These are phyloP conservation scores for Gallinago solitaria DNA, from an alignment of 2,797 vertebrate species.

Conservation along the genomic window DNA sequence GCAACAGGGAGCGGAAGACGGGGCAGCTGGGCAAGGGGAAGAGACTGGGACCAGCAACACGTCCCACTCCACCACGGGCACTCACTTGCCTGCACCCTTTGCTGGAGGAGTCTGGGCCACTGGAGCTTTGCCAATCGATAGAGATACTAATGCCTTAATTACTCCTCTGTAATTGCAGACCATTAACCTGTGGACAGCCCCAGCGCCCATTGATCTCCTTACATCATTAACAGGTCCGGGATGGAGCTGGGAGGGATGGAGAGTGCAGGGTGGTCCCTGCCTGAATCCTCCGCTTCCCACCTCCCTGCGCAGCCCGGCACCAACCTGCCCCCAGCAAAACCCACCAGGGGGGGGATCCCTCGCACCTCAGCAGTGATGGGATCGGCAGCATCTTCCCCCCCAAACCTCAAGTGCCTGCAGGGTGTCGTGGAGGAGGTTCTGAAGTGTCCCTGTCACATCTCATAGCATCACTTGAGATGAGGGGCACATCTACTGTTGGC, in stretches of 20 bases:
- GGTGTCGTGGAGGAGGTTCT: too few relatives aligned
- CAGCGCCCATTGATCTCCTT: background rate
- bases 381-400: fast-evolving
- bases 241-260: background rate
- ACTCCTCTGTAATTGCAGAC: slow-evolving; percentile 39
- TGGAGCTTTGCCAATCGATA: background rate
- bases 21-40: background rate
- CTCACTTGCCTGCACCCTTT: background rate
- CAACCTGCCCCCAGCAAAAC: fast-evolving
- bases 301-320: background rate
- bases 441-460: background rate
- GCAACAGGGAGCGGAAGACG: fast-evolving
- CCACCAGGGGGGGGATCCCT: fast-evolving
- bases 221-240: background rate
- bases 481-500: background rate
- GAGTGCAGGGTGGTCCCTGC: background rate
- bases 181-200: slow-evolving; percentile 44
- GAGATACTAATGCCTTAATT: slow-evolving; percentile 34
- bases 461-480: fast-evolving
- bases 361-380: fast-evolving
- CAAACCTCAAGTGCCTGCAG: background rate
- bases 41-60: fast-evolving
- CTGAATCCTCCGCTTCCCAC: background rate
- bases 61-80: background rate
- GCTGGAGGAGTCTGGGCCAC: background rate